These are phyloP conservation scores for Gambusia yucatana DNA, from an alignment of 2,797 vertebrate genomes.

Conservation along the genomic window DNA sequence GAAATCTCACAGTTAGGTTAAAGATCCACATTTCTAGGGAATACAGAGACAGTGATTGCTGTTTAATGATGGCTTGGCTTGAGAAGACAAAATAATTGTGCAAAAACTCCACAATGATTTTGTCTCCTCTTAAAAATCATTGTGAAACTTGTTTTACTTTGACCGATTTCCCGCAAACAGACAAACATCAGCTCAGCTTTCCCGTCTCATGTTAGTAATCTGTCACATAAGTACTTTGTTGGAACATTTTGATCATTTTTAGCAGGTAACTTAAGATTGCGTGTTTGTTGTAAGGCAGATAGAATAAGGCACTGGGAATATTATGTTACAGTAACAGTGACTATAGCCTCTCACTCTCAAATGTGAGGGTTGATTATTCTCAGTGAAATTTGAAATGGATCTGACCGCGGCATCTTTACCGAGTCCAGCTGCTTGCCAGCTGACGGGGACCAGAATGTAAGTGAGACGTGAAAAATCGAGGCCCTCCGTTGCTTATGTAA, in stretches of 20 bases:
- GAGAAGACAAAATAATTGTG: background rate
- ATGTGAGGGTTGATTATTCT: background rate
- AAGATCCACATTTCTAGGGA: background rate
- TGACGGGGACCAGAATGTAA: background rate
- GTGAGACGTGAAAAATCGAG: slow-evolving; percentile 2
- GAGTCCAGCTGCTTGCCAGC: background rate
- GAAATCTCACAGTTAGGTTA: background rate
- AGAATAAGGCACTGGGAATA: background rate
- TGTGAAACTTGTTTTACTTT: background rate
- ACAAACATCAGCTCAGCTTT: background rate
- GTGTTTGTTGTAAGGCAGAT: background rate
- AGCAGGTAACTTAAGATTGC: background rate
- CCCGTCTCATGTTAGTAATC: background rate
- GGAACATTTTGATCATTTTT: background rate
- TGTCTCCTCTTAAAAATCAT: slow-evolving; percentile 18
- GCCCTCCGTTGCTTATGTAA: background rate
- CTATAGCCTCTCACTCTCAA: background rate
- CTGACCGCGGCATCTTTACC: background rate
- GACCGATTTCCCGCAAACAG: background rate
- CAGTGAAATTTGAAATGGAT: background rate
- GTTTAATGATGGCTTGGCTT: background rate
- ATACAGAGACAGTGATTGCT: background rate
- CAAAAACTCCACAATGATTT: background rate
- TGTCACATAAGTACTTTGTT: background rate
- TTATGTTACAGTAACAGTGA: background rate